phyloP scores from a whole-genome alignment of 2,888 invertebrate species.

The Pristionchus japonicus region DNA sequence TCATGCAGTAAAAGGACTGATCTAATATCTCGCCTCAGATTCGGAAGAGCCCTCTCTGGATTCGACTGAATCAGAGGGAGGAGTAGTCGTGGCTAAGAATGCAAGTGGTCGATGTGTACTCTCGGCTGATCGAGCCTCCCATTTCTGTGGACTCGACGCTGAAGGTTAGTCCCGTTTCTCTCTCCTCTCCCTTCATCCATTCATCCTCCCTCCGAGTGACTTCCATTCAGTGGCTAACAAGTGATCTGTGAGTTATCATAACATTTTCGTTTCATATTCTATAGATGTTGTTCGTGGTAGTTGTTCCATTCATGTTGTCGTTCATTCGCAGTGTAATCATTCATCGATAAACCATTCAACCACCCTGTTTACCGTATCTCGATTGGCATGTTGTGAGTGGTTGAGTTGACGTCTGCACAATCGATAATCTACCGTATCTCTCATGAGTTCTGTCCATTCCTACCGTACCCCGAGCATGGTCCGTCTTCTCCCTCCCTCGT shows the following conservation, averaged over 20 bases:
- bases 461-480: slow-evolving; percentile 42
- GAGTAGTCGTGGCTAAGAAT: slow-evolving; percentile 52
- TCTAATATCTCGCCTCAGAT: background rate
- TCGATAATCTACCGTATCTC: background rate
- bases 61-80: slow-evolving; percentile 41
- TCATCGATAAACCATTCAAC: background rate
- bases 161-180: slow-evolving; percentile 59
- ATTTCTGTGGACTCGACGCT: slow-evolving; percentile 73
- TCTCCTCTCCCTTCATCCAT: background rate
- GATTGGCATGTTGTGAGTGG: slow-evolving; percentile 5
- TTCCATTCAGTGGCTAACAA: slow-evolving; percentile 31
- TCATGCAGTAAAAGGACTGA: no score
- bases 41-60: background rate
- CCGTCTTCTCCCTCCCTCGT: background rate
- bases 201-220: background rate
- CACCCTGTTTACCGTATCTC: background rate
- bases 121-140: slow-evolving; percentile 73
- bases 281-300: background rate
- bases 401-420: slow-evolving; percentile 9
- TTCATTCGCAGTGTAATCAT: background rate
- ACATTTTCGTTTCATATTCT: slow-evolving; percentile 37
- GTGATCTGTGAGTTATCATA: slow-evolving; percentile 40
- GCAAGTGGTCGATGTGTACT: slow-evolving; percentile 70
- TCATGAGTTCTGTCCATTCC: slow-evolving; percentile 27
- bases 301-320: slow-evolving; percentile 2